Evolutionary conservation across 37 sponge, comb jelly and placozoan species (phyloP), one percentile per base, ranked within the genome.

Genomic region (Tethya wilhelma): DNA sequence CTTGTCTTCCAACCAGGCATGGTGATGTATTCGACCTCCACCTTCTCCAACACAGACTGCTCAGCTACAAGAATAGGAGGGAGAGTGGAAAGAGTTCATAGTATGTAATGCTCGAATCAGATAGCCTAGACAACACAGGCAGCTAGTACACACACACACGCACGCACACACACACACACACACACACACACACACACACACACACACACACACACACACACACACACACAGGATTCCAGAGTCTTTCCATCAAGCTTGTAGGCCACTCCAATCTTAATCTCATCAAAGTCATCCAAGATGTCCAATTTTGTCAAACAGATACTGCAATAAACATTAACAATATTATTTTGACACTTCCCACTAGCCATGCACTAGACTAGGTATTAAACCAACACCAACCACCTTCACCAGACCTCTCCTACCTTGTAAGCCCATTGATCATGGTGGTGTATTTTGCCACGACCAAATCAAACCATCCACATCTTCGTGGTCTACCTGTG

Each of bases 401-500:
- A 28, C 3, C 71, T 26, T 9, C 36, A 2, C 6, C 2, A 29
- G 41, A 2, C 17, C 39, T 25, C 32, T 17, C 32, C 6, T 74
- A 94, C 94, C 90, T 89, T 6, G 90, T 90, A 71, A 77, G 94
- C 4, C 95, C 95, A 74, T 96, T 98, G 76, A 98, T 64, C 89
- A 94, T 94, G 83, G 75, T 69, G 44, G 75, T 82, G 81, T 98
- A 98, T 8, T 62, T 43, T 22, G 93, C 89, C 36, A 96, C 97
- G 57, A 98, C 87, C 32, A 85, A 64, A 73, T 98, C 99, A 44
- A 96, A 89, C 99, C 99, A 98, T 23, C 99, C 99, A 90, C 99
- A 98, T 67, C 99, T 78, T 53, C 99, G 56, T 33, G 82, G 83
- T 0, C 99, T 72, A 0, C 99, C 99, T 5, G 99, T 98, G n/a